Conservation (phyloP, 2,888 invertebrate genomes). For the Halictus ligatus region DNA sequence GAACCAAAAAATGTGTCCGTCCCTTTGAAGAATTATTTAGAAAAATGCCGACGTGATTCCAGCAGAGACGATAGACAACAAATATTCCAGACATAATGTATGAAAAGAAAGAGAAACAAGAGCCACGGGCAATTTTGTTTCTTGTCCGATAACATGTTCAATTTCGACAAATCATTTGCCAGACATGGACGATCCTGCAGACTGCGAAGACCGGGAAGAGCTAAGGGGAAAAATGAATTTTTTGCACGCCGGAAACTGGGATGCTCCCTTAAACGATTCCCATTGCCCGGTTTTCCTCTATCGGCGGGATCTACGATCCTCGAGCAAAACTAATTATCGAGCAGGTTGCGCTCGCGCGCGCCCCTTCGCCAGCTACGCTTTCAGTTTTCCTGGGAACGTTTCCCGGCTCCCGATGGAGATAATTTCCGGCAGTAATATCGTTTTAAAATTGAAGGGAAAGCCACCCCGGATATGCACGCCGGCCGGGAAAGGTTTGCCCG, state of each 20-base stretch:
- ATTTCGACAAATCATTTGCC: background rate
- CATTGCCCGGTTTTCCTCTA: background rate
- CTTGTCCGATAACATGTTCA: background rate
- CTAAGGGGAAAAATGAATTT: background rate
- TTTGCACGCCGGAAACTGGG: background rate
- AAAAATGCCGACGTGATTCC: background rate
- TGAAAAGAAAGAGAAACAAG: background rate
- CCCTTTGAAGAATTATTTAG: background rate
- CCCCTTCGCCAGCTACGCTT: background rate
- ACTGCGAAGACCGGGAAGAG: too few species aligned
- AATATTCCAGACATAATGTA: too few species aligned
- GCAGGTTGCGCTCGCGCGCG: conserved; percentile 7
- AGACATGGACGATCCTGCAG: background rate
- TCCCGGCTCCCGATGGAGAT: conserved; percentile 15
- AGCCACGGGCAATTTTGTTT: background rate
- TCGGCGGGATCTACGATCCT: background rate
- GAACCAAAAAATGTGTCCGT: too few species aligned
- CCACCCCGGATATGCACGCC: background rate
- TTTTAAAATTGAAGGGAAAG: conserved; percentile 16
- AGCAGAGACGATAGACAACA: background rate
- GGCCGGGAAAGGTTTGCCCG: background rate
- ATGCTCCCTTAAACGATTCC: background rate
- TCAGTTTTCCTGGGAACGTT: background rate
- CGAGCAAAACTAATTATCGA: conserved; percentile 43
- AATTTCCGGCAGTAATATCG: conserved; percentile 29